Conservation (phyloP, 2,113 vertebrate species). For the Tupaia chinensis region DNA sequence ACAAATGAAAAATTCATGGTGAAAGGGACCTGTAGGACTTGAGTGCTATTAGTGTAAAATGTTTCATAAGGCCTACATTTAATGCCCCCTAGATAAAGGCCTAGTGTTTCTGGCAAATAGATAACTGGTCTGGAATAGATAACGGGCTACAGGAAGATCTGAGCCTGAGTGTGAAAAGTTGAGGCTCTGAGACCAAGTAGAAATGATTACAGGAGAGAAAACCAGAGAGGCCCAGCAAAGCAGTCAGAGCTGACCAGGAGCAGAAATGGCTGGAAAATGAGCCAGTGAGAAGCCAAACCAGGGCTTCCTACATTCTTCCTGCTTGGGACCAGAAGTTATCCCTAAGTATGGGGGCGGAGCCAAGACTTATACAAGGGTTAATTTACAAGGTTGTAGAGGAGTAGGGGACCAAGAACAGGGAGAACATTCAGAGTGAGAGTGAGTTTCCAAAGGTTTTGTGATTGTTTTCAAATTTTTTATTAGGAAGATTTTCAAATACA, state of each 20-base stretch:
- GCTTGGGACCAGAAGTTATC: neutral
- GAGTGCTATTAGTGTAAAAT: constrained; percentile 46
- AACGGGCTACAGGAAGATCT: neutral
- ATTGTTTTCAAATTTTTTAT: neutral
- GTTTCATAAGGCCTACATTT: constrained; percentile 8
- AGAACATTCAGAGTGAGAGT: neutral
- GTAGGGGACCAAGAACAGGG: neutral
- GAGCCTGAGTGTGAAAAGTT: constrained; percentile 46
- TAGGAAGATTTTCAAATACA: constrained; percentile 6
- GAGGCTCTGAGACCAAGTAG: neutral
- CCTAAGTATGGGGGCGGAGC: neutral
- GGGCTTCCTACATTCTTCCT: neutral
- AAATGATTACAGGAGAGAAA: neutral
- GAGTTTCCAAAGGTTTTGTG: neutral
- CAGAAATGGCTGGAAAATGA: constrained; percentile 3
- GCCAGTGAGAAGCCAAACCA: neutral
- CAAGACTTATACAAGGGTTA: neutral
- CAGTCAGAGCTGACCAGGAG: neutral
- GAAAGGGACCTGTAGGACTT: constrained; percentile 20
- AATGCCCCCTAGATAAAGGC: constrained; percentile 26
- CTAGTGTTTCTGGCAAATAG: constrained; percentile 47
- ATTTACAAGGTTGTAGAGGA: neutral
- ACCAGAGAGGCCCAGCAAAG: neutral
- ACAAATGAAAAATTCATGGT: constrained; percentile 54
- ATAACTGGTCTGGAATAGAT: neutral